Base-by-base conservation (phyloP, 2,797 vertebrate genomes). In the Spondyliosoma cantharus region DNA sequence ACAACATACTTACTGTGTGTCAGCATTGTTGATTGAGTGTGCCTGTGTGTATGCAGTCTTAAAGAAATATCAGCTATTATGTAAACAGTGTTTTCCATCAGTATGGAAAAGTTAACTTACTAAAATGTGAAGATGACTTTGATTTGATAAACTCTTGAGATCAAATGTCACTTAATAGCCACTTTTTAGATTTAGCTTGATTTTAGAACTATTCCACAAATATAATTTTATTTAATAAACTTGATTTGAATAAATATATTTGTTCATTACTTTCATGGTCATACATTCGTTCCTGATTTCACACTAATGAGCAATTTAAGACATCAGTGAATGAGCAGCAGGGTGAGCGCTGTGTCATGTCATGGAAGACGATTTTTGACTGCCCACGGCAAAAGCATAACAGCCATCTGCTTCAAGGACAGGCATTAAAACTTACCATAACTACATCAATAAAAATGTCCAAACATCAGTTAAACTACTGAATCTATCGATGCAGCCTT, bases 161-260 rank as follows among this genome's bases (percentile, higher is more conserved):
- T 76, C n/a, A 74, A 70, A 70, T 5, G 4, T 68, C 32, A 82
- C 45, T 66, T 32, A 25, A 70, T 61, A 42, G 37, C 50, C 52
- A 65, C 61, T 78, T 86, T 82, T 68, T 74, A 50, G 74, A 76
- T 61, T 56, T 20, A 22, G 63, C 76, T 80, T 73, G 59, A 76
- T 86, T 90, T 82, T 69, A 70, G 78, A 87, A 65, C 14, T 7
- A 71, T 71, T 84, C 8, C 45, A 80, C 22, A 76, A 25, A 74
- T 71, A 60, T n/a, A 65, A 42, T 80, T 77, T 83, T 85, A 85
- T 74, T 90, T 78, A 85, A 83, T 76, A 78, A 86, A 89, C 48
- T 74, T 32, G 43, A 79, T 64, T 80, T 86, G 7, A 89, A 87
- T 87, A 84, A 84, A 81, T 68, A 27, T 71, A 72, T 89, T 82